Conservation (phyloP, 2,113 vertebrate species). For the Callionymus lyra region DNA sequence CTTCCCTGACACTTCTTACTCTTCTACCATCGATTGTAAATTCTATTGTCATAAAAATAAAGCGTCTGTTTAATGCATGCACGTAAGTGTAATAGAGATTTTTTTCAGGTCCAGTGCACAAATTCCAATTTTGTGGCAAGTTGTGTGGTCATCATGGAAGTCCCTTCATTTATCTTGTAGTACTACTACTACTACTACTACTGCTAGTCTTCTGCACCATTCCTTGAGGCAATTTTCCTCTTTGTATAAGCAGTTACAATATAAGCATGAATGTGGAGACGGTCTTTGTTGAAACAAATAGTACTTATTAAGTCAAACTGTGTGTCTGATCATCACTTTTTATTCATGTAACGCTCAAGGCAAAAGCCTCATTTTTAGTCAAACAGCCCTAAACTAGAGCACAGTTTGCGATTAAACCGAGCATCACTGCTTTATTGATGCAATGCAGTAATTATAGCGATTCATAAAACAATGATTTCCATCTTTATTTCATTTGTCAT, state of each 20-base stretch:
- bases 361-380: slow-evolving; percentile 28
- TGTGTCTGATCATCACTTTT: slow-evolving; percentile 27
- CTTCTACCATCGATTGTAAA: too few relatives aligned
- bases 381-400: slow-evolving; percentile 23
- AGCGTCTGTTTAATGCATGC: too few relatives aligned
- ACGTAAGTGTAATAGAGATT: too few relatives aligned
- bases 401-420: slow-evolving; percentile 18
- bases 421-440: slow-evolving; percentile 5
- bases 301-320: slow-evolving; percentile 25
- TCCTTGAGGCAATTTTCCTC: too few relatives aligned
- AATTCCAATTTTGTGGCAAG: too few relatives aligned
- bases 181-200: too few relatives aligned
- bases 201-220: too few relatives aligned
- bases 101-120: too few relatives aligned
- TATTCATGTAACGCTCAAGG: slow-evolving; percentile 27
- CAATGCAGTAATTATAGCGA: slow-evolving; percentile 10
- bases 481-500: slow-evolving; percentile 7
- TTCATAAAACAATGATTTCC: slow-evolving; percentile 4
- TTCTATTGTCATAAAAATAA: too few relatives aligned
- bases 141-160: too few relatives aligned
- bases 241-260: slow-evolving; percentile 3
- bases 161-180: too few relatives aligned
- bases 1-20: too few relatives aligned
- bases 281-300: slow-evolving; percentile 1
- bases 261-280: not conserved